Conservation (phyloP, 2,888 invertebrate genomes). For the Tenthredo distinguenda region DNA sequence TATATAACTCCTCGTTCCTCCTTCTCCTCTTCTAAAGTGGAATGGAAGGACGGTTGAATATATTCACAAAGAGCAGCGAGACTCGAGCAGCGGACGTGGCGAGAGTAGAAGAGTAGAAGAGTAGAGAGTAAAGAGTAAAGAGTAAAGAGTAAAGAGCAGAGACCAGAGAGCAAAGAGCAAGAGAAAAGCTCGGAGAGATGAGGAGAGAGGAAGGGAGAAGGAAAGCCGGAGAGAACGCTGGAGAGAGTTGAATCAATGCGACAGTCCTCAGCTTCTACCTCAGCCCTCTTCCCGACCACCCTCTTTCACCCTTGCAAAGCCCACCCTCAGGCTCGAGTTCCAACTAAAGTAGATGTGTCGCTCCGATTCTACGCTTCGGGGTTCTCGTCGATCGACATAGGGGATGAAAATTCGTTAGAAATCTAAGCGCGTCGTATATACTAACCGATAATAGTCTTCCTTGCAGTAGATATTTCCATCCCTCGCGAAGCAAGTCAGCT, state of each 20-base stretch:
- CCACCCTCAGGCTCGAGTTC: conserved; percentile 42
- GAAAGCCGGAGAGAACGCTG: not conserved
- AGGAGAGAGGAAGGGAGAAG: not conserved
- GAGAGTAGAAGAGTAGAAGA: not conserved
- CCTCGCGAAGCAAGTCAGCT: conserved; percentile 93
- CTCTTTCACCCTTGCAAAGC: conserved; percentile 25
- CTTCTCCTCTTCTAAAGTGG: conserved; percentile 34
- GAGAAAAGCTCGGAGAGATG: not conserved
- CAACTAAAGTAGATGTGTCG: conserved; percentile 41
- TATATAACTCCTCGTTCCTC: conserved; percentile 9
- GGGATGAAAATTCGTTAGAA: not conserved
- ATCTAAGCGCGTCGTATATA: conserved; percentile 34
- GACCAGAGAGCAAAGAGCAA: not conserved
- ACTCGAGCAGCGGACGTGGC: conserved; percentile 38
- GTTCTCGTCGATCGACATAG: not conserved
- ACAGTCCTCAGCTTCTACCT: conserved; percentile 51
- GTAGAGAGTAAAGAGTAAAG: not conserved
- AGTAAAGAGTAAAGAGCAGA: not conserved
- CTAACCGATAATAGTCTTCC: conserved; percentile 95
- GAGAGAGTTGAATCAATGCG: conserved; percentile 51
- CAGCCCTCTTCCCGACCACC: conserved; percentile 33
- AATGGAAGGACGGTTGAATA: conserved; percentile 51
- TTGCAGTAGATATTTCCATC: conserved; percentile 96
- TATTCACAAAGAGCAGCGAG: conserved; percentile 51
- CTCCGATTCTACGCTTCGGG: conserved; percentile 2